Conservation (phyloP, 2,113 vertebrate species). For the Copsychus sechellarum region DNA sequence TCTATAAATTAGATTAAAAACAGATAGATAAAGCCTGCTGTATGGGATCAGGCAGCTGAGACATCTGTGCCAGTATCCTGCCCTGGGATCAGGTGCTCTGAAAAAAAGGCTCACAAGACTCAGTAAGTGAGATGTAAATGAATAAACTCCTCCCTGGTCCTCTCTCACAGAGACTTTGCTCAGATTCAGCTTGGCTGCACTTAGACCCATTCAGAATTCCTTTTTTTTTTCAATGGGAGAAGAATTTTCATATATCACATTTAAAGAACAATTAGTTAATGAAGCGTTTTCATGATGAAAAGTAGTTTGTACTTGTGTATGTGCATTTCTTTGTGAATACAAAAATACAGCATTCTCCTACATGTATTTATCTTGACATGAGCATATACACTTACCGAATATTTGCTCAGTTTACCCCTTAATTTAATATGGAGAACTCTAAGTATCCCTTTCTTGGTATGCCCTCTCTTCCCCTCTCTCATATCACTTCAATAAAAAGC, state of each 20-base stretch:
- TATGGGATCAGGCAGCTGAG: neutral
- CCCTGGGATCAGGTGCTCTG: neutral
- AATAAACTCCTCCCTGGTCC: neutral
- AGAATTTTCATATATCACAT: neutral
- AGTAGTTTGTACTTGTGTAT: neutral
- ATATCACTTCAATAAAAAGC: neutral
- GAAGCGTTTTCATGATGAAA: neutral
- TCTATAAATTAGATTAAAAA: neutral
- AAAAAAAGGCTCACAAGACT: neutral
- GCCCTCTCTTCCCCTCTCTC: neutral
- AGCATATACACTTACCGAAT: neutral
- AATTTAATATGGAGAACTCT: neutral
- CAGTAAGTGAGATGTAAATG: neutral
- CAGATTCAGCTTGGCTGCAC: neutral
- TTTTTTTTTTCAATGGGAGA: neutral
- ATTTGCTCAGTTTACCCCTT: neutral
- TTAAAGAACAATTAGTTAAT: neutral
- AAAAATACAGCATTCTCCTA: neutral
- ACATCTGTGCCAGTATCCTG: neutral
- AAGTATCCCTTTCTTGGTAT: neutral
- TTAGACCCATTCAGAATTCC: neutral
- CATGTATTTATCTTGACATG: rapidly evolving
- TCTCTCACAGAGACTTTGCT: neutral
- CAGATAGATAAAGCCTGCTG: neutral
- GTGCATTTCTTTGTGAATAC: neutral